Conservation (phyloP, 2,113 vertebrate genomes). For the Pseudopipra pipra region DNA sequence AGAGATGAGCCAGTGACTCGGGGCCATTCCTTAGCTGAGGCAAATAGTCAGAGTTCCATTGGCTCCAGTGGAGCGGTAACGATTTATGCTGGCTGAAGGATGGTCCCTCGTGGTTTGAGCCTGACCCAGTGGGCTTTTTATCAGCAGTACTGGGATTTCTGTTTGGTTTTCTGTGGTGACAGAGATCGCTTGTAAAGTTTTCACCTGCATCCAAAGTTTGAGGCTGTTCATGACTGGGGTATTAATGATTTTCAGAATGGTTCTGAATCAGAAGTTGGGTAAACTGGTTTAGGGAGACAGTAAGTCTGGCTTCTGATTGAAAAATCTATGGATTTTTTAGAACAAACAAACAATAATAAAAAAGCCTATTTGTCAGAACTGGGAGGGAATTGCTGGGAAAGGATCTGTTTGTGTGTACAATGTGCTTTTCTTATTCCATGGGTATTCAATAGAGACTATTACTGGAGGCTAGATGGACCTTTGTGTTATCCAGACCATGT, state of each 20-base stretch:
- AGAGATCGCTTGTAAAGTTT: not conserved
- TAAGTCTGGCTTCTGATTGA: not conserved
- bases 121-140: not conserved
- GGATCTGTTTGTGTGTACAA: not conserved
- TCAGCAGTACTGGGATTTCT: not conserved
- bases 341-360: not conserved
- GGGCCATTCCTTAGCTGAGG: not conserved
- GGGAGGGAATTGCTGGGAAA: not conserved
- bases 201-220: not conserved
- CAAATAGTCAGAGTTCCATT: not conserved
- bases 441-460: not conserved
- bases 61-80: not conserved
- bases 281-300: not conserved
- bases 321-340: not conserved
- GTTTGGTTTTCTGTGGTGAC: not conserved
- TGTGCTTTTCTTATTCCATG: not conserved
- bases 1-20: constrained; percentile 6
- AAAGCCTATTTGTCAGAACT: not conserved
- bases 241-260: not conserved
- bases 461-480: not conserved
- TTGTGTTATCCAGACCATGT: not conserved
- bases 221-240: not conserved
- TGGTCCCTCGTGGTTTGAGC: not conserved
- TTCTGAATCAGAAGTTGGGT: not conserved
- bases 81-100: not conserved